Base-by-base conservation (phyloP, 2,888 invertebrate genomes). In the Griposia aprilina region DNA sequence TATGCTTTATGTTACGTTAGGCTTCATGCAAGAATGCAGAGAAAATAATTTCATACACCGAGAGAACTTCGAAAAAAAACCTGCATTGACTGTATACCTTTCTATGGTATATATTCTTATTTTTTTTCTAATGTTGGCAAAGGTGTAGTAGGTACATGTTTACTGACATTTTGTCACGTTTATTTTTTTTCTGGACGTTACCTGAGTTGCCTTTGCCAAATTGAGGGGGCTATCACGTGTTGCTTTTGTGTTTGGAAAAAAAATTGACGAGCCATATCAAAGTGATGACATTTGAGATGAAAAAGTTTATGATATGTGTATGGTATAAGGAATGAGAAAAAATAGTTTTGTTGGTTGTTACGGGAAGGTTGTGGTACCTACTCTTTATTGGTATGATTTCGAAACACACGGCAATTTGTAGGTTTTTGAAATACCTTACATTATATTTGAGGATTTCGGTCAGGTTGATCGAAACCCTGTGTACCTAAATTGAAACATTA, bases 161-260 rank as follows among this genome's bases (percentile, higher is more conserved):
- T 96, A 95, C 96, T 93, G 95, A 95, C 96, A 96, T 96, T 96
- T 96, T 96, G 96, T 97, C 96, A 97, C 96, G 96, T 96, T 93
- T 93, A 89, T 92, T 93, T 95, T 95, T 78, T 73, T 95, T 95
- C 74, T 79, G 83, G 79, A 82, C 88, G 92, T 94, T 96, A 96
- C 96, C 96, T 96, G 96, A 93, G 94, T 86, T 92, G 87, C 91
- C 90, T 91, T 94, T 93, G 93, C 92, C 90, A 95, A 94, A 94
- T 94, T 92, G 94, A 94, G 92, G 95, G 88, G 94, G 92, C 93
- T 91, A 93, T 93, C 94, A 90, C 90, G 90, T 90, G 88, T 92
- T 86, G 88, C 90, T 84, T 91, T 94, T 94, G 93, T 92, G 88
- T 76, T 74, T 86, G 90, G 92, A 92, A 92, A 93, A 93, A 92